Evolutionary conservation across 1,140 invertebrate species (phyloP), one percentile per base, ranked within the genome.

Genomic region (Drosophila orena): DNA sequence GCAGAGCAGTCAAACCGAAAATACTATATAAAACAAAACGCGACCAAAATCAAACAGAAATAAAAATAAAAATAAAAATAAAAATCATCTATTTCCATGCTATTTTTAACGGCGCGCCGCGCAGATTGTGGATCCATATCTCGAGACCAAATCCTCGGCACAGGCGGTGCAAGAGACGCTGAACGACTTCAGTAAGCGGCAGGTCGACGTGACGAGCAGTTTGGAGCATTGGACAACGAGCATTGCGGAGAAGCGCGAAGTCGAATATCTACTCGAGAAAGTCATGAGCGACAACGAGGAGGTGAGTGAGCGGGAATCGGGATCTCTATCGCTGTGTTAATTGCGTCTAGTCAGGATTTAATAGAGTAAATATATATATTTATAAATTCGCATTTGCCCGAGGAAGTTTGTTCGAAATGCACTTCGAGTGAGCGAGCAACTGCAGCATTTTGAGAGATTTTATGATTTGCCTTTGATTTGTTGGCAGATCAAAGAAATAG

Each of bases 251-350:
- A 94, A 95, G 81, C 94, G 95, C 59, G 95, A 96, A 92, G 93
- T 95, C 60, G 93, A 94, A 47, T 94, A 95, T 34, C 94, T 95
- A 38, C 95, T 95, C 92, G 94, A 96, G 78, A 93, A 94, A 91
- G 95, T 95, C 86, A 93, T 97, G 81, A 94, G 95, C 81, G 96
- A 97, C 91, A 96, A 96, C 74, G 94, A 94, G 50, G 95, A 94
- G 94, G 96, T 97, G 80, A 93, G 92, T 47, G n/a, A n/a, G 6
- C 1, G 0, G 17, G 15, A 0, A 20, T 43, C 15, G 42, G 24
- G 57, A 27, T 58, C 15, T 10, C 1, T 0, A 17, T 17, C 17
- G 17, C 3, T 15, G 1, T 8, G 12, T 17, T 55, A 38, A 60
- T 60, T 20, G 14, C 15, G 54, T 30, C 17, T 42, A 7, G 22